Percentiles rank a stretch among this genome's conserved stretches.
Evolutionary conservation across 1,140 invertebrate genomes (phyloP).

Genomic region (Tachypleus tridentatus): DNA sequence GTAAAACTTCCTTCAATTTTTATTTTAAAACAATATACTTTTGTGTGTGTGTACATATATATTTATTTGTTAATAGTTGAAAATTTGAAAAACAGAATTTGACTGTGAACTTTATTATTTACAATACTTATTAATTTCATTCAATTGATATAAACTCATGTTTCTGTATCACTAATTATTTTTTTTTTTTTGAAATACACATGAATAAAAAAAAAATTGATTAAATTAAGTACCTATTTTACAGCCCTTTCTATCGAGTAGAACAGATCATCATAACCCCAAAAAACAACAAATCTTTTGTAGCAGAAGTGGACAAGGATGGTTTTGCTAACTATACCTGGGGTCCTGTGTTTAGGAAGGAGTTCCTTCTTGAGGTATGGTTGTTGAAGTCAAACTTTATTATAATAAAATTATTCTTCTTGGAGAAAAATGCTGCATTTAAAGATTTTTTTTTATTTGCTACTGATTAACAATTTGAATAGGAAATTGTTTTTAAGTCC

Average conservation of each 20-base stretch:
- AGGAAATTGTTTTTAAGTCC: too few relatives aligned
- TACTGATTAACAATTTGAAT: too few relatives aligned
- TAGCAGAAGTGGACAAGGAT: slow-evolving; percentile 6
- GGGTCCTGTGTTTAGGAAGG: slow-evolving; percentile 72
- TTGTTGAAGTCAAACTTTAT: neutral
- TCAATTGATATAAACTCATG: slow-evolving; percentile 10
- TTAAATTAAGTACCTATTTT: too few relatives aligned
- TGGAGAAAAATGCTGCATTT: too few relatives aligned
- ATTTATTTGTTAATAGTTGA: too few relatives aligned
- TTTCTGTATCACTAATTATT: slow-evolving; percentile 26
- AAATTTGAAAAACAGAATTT: too few relatives aligned
- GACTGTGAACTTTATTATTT: neutral
- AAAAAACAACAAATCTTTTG: neutral
- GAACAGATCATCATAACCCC: neutral
- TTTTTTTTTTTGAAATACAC: neutral
- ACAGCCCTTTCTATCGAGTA: neutral
- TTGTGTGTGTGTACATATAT: too few relatives aligned
- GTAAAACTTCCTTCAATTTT: too few relatives aligned
- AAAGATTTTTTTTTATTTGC: too few relatives aligned
- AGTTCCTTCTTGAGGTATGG: slow-evolving; percentile 51
- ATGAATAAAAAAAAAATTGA: too few relatives aligned
- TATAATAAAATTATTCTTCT: too few relatives aligned
- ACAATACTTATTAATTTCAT: neutral
- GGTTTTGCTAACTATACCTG: slow-evolving; percentile 39
- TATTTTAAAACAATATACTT: too few relatives aligned